Base-by-base conservation (phyloP, 2,113 vertebrate species). In the Xiphophorus couchianus region DNA sequence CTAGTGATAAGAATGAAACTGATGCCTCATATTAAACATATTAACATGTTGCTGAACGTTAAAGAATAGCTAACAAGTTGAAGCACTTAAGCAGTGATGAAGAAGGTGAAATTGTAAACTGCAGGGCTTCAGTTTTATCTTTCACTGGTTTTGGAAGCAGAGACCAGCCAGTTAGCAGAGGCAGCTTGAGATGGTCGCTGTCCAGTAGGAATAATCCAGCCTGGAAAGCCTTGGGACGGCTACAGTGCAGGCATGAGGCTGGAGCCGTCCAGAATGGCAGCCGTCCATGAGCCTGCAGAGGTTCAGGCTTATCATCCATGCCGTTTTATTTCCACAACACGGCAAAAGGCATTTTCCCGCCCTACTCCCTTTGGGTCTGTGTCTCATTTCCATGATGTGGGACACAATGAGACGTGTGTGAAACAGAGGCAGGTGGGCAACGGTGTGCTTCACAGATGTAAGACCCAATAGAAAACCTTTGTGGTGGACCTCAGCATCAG, bases 221-320 rank as follows among this genome's bases (percentile, higher is more conserved):
- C 42, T 5, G 42, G 42, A 44, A 44, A 15, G 42, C 13, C 42
- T 37, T 42, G 42, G 60, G 27, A 27, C 31, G 31, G 6, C 61
- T 58, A 61, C 51, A 54, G 54, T 65, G 77, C 1, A 73, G 64
- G 15, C 15, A 54, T 54, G 62, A 73, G 76, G 80, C 64, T 5
- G n/a, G 73, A 28, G 79, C 68, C 66, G 61, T 76, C 76, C 69
- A 77, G 81, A 78, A 81, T 83, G 82, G 76, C 86, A 78, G 74
- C 81, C 42, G 64, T 66, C 60, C 73, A 82, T 2, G 0, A 62
- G 54, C 37, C 15, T 61, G 67, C 60, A 27, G 73, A 69, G 62
- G n/a, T 60, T 61, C 37, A 27, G 35, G 37, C 67, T 70, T 14
- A 62, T 44, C 48, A 78, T 63, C 67, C 30, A 62, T 64, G 14